These are phyloP conservation scores for Pteropus alecto DNA, from an alignment of 2,113 vertebrate genomes.

Conservation along the genomic window DNA sequence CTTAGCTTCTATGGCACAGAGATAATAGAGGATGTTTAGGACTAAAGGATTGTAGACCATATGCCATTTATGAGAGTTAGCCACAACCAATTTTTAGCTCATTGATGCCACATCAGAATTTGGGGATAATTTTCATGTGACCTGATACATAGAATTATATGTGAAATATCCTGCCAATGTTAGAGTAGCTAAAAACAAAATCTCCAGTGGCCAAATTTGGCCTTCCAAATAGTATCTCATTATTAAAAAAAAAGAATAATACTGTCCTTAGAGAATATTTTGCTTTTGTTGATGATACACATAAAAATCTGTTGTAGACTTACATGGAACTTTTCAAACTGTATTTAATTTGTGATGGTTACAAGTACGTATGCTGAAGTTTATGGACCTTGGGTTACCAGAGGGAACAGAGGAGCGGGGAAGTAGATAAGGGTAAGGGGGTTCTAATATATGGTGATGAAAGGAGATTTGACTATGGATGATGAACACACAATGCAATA, in stretches of 20 bases:
- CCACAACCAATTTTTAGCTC: neutral
- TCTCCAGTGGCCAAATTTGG: neutral
- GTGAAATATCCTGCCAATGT: neutral
- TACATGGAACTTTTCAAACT: neutral
- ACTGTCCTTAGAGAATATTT: neutral
- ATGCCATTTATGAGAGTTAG: neutral
- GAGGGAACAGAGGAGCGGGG: neutral
- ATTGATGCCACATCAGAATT: neutral
- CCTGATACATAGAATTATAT: neutral
- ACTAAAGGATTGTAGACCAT: neutral
- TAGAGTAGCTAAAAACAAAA: neutral
- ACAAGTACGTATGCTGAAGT: neutral
- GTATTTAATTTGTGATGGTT: conserved; percentile 17
- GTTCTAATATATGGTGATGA: neutral
- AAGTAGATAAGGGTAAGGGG: neutral
- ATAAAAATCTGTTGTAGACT: neutral
- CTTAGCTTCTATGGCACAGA: neutral
- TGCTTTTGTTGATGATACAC: neutral
- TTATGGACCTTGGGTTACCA: neutral
- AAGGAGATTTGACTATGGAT: neutral
- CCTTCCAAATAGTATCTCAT: neutral
- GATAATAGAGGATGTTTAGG: neutral
- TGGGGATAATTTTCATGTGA: neutral
- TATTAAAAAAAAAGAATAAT: neutral
- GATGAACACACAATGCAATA: neutral